These are phyloP conservation scores for Lycaon pictus DNA, from an alignment of 2,113 vertebrate genomes.

Conservation along the genomic window DNA sequence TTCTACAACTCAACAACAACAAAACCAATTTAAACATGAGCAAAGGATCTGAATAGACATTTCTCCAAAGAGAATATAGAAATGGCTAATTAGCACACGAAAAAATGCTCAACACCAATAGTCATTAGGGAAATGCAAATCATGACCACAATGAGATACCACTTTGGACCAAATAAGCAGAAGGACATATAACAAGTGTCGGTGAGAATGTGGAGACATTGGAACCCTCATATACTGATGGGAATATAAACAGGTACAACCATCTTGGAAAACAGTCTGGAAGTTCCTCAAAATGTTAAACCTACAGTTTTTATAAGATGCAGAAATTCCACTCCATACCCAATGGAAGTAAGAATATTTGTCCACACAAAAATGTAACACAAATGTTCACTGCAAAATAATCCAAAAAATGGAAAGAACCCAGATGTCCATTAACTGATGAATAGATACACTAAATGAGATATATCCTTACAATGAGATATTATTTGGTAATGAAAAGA, in stretches of 20 bases:
- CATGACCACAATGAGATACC: constrained; percentile 7
- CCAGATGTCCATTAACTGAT: not conserved
- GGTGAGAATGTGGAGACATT: not conserved
- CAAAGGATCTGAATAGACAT: not conserved
- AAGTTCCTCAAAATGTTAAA: constrained; percentile 5
- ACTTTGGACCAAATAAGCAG: not conserved
- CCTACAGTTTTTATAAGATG: not conserved
- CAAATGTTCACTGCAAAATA: not conserved
- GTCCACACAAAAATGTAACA: not conserved
- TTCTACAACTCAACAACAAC: not conserved
- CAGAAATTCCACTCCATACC: not conserved
- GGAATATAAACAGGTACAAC: not conserved
- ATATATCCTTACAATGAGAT: not conserved
- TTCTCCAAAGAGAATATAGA: not conserved
- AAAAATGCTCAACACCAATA: not conserved
- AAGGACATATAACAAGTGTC: not conserved
- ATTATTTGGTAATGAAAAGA: constrained; percentile 37
- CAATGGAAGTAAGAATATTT: not conserved
- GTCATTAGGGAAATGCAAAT: constrained; percentile 7
- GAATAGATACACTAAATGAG: not conserved
- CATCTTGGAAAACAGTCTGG: not conserved
- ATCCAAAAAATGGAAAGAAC: not conserved
- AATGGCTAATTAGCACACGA: not conserved
- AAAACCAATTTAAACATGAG: not conserved
- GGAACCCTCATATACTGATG: not conserved